Base-by-base conservation (phyloP, 2,113 vertebrate species). In the Salvator merianae region DNA sequence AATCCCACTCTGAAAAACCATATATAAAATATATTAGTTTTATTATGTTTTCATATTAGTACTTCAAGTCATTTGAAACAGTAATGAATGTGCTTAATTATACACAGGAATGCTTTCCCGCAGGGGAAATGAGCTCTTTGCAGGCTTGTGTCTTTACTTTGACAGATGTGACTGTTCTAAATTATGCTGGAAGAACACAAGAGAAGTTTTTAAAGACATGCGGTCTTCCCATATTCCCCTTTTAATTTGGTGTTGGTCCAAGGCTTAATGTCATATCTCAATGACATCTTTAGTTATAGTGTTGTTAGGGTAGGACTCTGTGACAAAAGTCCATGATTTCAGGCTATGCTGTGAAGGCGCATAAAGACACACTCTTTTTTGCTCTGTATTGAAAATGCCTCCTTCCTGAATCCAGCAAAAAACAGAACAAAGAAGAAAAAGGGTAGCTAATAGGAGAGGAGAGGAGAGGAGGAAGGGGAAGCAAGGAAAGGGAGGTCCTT, bases 111-210 rank as follows among this genome's bases (percentile, higher is more conserved):
- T 85, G 68, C 55, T 79, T 72, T 85, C 68, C 77, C n/a, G 36
- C 55, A 71, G 76, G 83, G 83, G n/a, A 13, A 72, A 84, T 79
- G 38, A 36, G n/a, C n/a, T 79, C 14, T 78, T 34, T 78, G 76
- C 30, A 32, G 79, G 38, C 50, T 72, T 22, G 47, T 84, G 75
- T 79, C 68, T 73, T 63, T 79, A 40, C 83, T 85, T 79, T 65
- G 83, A 85, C 76, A 85, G 68, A 85, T 85, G 83, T 65, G 83
- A 85, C 76, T 85, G 83, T 72, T 85, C 68, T 73, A 72, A 79
- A 85, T 85, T 85, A 73, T 72, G 69, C 40, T 79, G n/a, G 55
- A 79, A 34, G 14, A 79, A 79, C 24, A 63, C 22, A 47, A 72
- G 66, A 65, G 30, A 71, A 18, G n/a, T 63, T 79, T 59, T 79